Conservation (phyloP, 2,888 invertebrate genomes). For the Myopa tessellatipennis region DNA sequence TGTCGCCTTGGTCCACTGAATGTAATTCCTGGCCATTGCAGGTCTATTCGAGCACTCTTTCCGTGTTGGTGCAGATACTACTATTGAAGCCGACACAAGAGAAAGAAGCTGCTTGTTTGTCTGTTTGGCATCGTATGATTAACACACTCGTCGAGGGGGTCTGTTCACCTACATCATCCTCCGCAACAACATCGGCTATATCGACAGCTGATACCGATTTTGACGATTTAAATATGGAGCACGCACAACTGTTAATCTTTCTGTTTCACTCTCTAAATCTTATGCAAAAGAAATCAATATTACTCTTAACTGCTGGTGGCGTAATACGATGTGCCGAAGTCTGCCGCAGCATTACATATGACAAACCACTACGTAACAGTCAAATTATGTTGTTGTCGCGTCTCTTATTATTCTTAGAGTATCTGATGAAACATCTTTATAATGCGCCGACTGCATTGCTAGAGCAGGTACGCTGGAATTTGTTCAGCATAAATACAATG, state of each 20-base stretch:
- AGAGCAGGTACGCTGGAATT: conserved; percentile 89
- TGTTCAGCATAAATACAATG: conserved; percentile 75
- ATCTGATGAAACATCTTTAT: conserved; percentile 94
- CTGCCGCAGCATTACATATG: conserved; percentile 68
- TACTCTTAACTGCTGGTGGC: conserved; percentile 84
- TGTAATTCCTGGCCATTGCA: conserved; percentile 81
- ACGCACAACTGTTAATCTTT: conserved; percentile 91
- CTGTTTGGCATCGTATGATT: conserved; percentile 91
- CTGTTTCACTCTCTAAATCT: conserved; percentile 94
- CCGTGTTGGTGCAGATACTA: conserved; percentile 86
- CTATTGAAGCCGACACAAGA: conserved; percentile 84
- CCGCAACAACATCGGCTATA: conserved; percentile 38
- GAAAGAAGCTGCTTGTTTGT: conserved; percentile 88
- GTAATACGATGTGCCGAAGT: conserved; percentile 77
- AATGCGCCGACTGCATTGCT: conserved; percentile 88
- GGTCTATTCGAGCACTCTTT: conserved; percentile 81
- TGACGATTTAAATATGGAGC: conserved; percentile 93
- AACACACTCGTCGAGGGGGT: conserved; percentile 91
- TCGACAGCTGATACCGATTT: conserved; percentile 62
- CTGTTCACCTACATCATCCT: conserved; percentile 57
- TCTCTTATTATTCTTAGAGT: conserved; percentile 88
- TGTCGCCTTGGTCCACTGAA: conserved; percentile 78
- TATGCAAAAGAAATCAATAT: conserved; percentile 95
- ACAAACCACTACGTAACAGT: conserved; percentile 67
- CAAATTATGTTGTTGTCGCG: conserved; percentile 87